Evolutionary conservation across 2,797 vertebrate species (phyloP), one percentile per base, ranked within the genome.

Genomic region (Sciaenops ocellatus): DNA sequence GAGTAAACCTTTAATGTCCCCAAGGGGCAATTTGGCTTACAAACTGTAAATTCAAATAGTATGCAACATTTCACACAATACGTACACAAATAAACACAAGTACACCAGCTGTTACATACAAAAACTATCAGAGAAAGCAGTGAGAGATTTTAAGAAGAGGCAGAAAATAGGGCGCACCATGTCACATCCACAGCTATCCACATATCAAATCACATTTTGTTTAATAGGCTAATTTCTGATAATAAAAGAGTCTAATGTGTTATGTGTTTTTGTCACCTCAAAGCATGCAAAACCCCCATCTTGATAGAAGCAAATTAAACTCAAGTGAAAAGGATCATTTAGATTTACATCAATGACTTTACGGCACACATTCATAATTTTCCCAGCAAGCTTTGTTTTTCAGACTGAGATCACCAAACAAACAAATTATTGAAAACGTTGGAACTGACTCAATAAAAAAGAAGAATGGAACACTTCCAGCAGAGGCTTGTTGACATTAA

Each of bases 1-100:
- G 26, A 62, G 47, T 41, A 41, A 66, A 54, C 51, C 60, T 50
- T 78, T 48, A 55, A 50, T 42, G 10, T 47, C 17, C 59, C 51
- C 15, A n/a, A 26, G 17, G 16, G 24, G 20, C 4, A 55, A n/a
- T 48, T 30, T 64, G 18, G 8, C 48, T 61, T 9, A 28, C 28
- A 54, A 7, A 55, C 12, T 15, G 11, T 70, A 42, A 10, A 48
- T n/a, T 24, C 24, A 47, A 28, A 55, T 26, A 47, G 9, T 52
- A 47, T 13, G 12, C 12, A 41, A 17, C 3, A 18, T 11, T 41
- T 5, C 16, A 44, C 16, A 26, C 4, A 62, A 28, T 47, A 28
- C 0, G 3, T 28, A 47, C 4, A 22, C 2, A 42, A 7, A 15
- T 18, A 46, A 28, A 47, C 16, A 42, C 15, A 44, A 26, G 42